Percentiles rank a stretch among this genome's conserved stretches.
Evolutionary conservation across 1,140 invertebrate genomes (phyloP).

Genomic region (Microplitis demolitor): DNA sequence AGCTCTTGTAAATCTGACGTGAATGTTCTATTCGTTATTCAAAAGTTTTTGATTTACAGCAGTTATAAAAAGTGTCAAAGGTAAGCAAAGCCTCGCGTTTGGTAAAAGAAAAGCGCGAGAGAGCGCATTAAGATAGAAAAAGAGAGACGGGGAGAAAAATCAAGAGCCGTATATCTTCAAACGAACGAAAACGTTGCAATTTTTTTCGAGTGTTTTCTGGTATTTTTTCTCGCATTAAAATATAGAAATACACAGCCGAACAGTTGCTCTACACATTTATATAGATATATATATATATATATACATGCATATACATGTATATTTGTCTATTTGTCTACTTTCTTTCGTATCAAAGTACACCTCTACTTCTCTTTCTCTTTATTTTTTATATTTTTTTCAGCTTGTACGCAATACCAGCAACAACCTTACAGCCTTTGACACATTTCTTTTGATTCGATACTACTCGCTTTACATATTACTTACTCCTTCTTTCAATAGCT

Average conservation of each 20-base stretch:
- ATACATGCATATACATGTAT: no score
- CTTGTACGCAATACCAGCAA: neutral
- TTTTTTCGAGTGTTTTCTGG: conserved; percentile 3
- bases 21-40: conserved; percentile 5
- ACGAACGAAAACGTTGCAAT: conserved; percentile 7
- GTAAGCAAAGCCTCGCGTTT: neutral
- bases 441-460: conserved; percentile 50
- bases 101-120: neutral
- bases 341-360: neutral
- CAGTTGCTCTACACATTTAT: no score
- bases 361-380: conserved; percentile 18
- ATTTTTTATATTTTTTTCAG: conserved; percentile 18
- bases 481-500: conserved; percentile 31
- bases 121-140: no score
- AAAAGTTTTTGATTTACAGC: neutral
- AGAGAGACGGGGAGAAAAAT: no score
- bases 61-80: neutral
- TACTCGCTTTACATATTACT: conserved; percentile 29
- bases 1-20: neutral
- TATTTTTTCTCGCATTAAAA: neutral
- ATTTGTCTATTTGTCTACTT: no score
- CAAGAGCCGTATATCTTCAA: conserved; percentile 8
- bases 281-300: no score
- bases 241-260: no score
- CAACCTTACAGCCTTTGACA: conserved; percentile 40